Evolutionary conservation across 2,888 invertebrate genomes (phyloP).

Genomic region (Drosophila leonis): DNA sequence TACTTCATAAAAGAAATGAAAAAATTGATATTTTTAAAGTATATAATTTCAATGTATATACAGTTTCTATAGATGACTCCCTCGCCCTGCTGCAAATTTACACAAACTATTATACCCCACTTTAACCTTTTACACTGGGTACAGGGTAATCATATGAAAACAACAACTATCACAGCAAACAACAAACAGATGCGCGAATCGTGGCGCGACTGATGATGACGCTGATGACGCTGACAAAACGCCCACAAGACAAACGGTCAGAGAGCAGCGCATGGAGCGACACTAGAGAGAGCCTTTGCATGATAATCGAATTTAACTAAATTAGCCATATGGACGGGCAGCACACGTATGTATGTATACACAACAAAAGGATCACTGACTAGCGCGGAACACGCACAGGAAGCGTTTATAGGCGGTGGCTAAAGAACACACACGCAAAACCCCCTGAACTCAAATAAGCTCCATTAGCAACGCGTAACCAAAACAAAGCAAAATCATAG

Average conservation of each 20-base stretch:
- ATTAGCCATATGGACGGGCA: slow-evolving; percentile 47
- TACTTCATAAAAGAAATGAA: neutral
- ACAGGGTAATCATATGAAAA: slow-evolving; percentile 18
- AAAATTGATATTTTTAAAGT: neutral
- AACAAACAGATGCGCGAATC: slow-evolving; percentile 66
- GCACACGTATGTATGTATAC: slow-evolving; percentile 13
- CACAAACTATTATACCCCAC: neutral
- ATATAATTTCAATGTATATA: neutral
- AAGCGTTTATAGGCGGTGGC: slow-evolving; percentile 55
- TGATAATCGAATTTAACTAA: slow-evolving; percentile 34
- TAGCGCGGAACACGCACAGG: slow-evolving; percentile 70
- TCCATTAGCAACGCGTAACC: slow-evolving; percentile 67
- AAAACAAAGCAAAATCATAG: slow-evolving; percentile 68
- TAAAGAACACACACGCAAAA: slow-evolving; percentile 18
- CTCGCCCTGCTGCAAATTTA: neutral
- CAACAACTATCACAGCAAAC: slow-evolving; percentile 32
- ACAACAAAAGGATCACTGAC: slow-evolving; percentile 65
- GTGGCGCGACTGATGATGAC: slow-evolving; percentile 59
- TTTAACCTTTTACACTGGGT: slow-evolving; percentile 8
- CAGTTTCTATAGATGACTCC: neutral
- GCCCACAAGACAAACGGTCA: slow-evolving; percentile 52
- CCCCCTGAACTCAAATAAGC: slow-evolving; percentile 22
- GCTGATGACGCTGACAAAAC: slow-evolving; percentile 64
- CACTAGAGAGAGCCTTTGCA: slow-evolving; percentile 18
- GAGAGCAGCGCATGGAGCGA: slow-evolving; percentile 13